These are phyloP conservation scores for Microtus richardsoni DNA, from an alignment of 2,113 vertebrate species.

Conservation along the genomic window DNA sequence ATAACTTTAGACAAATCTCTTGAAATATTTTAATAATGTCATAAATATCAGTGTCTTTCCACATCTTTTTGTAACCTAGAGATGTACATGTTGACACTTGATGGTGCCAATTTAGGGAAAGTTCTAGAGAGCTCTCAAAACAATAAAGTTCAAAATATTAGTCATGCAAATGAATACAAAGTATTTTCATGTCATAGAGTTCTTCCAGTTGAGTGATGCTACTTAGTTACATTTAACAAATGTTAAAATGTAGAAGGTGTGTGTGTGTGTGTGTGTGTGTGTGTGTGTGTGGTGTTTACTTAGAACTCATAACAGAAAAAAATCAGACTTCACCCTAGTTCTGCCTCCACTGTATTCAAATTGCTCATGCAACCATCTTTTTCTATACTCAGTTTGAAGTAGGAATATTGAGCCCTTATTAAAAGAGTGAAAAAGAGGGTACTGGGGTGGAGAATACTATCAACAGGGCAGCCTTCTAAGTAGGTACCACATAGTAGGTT, in stretches of 20 bases:
- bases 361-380: accelerated
- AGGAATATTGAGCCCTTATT: background rate
- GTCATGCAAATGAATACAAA: background rate
- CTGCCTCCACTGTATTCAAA: background rate
- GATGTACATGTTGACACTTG: background rate
- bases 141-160: conserved; percentile 39
- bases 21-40: background rate
- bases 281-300: background rate
- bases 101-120: background rate
- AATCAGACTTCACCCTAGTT: accelerated
- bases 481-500: background rate
- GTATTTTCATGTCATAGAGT: background rate
- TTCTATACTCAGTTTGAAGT: background rate
- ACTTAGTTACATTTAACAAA: background rate
- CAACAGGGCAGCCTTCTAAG: background rate
- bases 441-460: background rate
- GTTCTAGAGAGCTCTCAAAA: background rate
- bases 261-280: no score
- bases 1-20: background rate
- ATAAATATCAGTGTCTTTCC: background rate
- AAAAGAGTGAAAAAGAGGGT: background rate
- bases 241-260: background rate
- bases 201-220: background rate
- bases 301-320: background rate
- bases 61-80: background rate